phyloP scores from a whole-genome alignment of 2,113 vertebrate species.

The Sinocyclocheilus grahami region DNA sequence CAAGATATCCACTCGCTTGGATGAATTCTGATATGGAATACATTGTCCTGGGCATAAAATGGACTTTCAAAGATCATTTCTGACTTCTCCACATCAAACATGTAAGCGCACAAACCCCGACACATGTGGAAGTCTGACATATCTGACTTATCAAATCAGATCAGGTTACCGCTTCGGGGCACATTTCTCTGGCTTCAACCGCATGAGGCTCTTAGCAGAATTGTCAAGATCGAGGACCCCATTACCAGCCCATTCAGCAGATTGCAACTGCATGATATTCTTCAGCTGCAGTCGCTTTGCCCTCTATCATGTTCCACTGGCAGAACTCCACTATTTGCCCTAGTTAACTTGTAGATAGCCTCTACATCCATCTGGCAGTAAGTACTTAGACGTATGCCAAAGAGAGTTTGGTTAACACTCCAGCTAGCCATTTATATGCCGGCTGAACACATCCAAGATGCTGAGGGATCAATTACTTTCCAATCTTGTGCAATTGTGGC shows the following conservation, averaged over 20 bases:
- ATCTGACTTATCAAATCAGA: constrained; percentile 62
- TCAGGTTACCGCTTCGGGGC: constrained; percentile 55
- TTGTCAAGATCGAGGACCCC: constrained; percentile 41
- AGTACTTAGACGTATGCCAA: background rate
- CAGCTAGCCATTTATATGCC: background rate
- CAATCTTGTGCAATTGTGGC: constrained; percentile 66
- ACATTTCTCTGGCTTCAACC: constrained; percentile 39
- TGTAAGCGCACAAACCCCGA: constrained; percentile 31
- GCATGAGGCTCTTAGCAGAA: constrained; percentile 52
- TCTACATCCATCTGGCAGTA: background rate
- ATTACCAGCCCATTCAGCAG: constrained; percentile 48
- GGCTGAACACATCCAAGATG: constrained; percentile 58
- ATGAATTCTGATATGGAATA: constrained; percentile 39
- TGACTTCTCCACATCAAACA: constrained; percentile 61
- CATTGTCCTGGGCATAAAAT: constrained; percentile 46
- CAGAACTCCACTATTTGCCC: background rate
- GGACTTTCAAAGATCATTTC: constrained; percentile 51
- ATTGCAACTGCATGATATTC: constrained; percentile 53
- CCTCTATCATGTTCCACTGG: background rate
- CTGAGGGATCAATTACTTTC: constrained; percentile 64
- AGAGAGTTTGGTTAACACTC: constrained; percentile 8
- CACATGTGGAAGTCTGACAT: constrained; percentile 53
- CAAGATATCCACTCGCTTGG: constrained; percentile 39
- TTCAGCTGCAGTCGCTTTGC: constrained; percentile 35
- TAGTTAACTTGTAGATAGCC: constrained; percentile 5